Base-by-base conservation (phyloP, 2,888 invertebrate species). In the Ditylenchus weischeri region DNA sequence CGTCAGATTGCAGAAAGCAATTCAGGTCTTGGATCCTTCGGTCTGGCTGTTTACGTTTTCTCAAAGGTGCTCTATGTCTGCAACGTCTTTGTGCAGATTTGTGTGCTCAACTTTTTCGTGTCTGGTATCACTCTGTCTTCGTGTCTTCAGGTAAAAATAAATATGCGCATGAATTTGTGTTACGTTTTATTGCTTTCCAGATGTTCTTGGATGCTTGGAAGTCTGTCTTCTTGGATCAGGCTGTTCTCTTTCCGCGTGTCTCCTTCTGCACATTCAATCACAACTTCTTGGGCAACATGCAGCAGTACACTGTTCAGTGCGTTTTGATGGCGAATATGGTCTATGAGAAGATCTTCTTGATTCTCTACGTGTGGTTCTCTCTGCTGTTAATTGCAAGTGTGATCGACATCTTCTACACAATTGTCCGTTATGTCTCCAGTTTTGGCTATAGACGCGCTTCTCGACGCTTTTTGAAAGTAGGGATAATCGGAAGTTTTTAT, bases 241-340 rank as follows among this genome's bases (percentile, higher is more conserved):
- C 62, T 23, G 77, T 71, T 8, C 60, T 70, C 60, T 77, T 76
- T 67, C 76, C 76, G 0, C 76, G 76, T 13, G 66, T 76, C 23
- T 69, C 76, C 13, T 64, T 76, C 50, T 76, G 76, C 68, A 72
- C 74, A 58, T 72, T 76, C 66, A 54, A 62, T 50, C 50, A 29
- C n/a, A 35, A 1, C 29, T 38, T 47, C 38, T 36, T 57, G 23
- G 64, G 43, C n/a, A 23, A 48, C 21, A 35, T 63, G n/a, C 57
- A 54, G 23, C 29, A 50, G 21, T 61, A 64, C 35, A 69, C 73
- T n/a, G 70, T 79, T 13, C 77, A 77, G 65, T 77, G 77, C 61
- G 73, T 77, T 35, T 69, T 77, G 36, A 66, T 68, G 71, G 67
- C 70, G 38, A 79, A 77, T 69, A 77, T 78, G 66, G 51, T 68